Evolutionary conservation across 2,888 invertebrate genomes (phyloP).

Genomic region (Psylliodes chrysocephalus): DNA sequence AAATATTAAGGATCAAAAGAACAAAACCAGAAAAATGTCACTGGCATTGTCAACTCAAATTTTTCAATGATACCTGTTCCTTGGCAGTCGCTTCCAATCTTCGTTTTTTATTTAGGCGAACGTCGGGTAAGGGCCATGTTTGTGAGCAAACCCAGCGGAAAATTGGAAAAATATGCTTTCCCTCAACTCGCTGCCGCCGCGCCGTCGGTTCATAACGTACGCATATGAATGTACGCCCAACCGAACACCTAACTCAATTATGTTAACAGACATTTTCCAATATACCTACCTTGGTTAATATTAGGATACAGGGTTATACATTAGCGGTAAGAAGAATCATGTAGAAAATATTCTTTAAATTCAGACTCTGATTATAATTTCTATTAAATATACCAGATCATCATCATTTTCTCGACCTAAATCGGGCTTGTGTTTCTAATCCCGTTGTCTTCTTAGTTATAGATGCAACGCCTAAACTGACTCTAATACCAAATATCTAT

Average conservation of each 20-base stretch:
- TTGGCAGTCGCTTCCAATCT: slow-evolving; percentile 22
- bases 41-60: neutral
- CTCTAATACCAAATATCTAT: no score
- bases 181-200: slow-evolving; percentile 23
- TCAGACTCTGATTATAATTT: no score
- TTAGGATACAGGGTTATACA: slow-evolving; percentile 26
- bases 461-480: no score
- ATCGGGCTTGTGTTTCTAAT: no score
- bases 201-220: slow-evolving; percentile 41
- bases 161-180: slow-evolving; percentile 39
- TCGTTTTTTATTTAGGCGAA: slow-evolving; percentile 8
- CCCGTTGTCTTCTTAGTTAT: no score
- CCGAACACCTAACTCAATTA: slow-evolving; percentile 57
- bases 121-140: slow-evolving; percentile 12
- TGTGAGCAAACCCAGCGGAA: slow-evolving; percentile 38
- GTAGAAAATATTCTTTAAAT: no score
- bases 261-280: slow-evolving; percentile 58
- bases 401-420: no score
- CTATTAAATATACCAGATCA: no score
- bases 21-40: neutral
- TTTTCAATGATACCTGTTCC: slow-evolving; percentile 22
- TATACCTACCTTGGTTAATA: slow-evolving; percentile 45
- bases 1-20: neutral
- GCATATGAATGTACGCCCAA: slow-evolving; percentile 53
- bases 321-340: no score